phyloP scores from a whole-genome alignment of 2,797 vertebrate genomes.

The Pogonophryne albipinna region DNA sequence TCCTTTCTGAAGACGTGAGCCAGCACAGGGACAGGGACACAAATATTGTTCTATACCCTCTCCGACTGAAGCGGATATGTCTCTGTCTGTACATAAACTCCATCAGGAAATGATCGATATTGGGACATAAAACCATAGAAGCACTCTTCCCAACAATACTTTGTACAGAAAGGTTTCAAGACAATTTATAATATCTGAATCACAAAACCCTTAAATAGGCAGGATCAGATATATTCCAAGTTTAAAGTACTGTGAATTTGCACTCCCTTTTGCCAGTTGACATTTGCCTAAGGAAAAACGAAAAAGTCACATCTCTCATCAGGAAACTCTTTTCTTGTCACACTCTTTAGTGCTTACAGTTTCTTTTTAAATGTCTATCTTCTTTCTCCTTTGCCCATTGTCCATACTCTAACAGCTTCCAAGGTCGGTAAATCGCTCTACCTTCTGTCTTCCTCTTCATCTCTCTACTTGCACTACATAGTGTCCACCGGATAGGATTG shows the following conservation, averaged over 20 bases:
- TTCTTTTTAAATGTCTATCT: neutral
- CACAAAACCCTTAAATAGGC: slow-evolving; percentile 1
- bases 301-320: slow-evolving; percentile 46
- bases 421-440: neutral
- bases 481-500: slow-evolving; percentile 3
- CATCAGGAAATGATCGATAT: neutral
- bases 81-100: neutral
- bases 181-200: no score
- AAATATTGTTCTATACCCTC: neutral
- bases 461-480: neutral
- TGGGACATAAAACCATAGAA: neutral
- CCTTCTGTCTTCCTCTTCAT: neutral
- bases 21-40: neutral
- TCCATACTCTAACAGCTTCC: no score
- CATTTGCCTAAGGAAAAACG: slow-evolving; percentile 24
- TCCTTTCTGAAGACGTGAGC: slow-evolving; percentile 11
- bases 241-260: slow-evolving; percentile 16
- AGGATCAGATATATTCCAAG: neutral
- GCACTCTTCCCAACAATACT: no score
- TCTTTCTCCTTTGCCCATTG: neutral
- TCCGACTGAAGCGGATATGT: neutral
- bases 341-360: neutral
- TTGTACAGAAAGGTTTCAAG: no score
- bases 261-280: slow-evolving; percentile 15
- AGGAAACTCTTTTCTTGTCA: slow-evolving; percentile 7